phyloP scores from a whole-genome alignment of 2,797 vertebrate genomes.

The Graptemys geographica region DNA sequence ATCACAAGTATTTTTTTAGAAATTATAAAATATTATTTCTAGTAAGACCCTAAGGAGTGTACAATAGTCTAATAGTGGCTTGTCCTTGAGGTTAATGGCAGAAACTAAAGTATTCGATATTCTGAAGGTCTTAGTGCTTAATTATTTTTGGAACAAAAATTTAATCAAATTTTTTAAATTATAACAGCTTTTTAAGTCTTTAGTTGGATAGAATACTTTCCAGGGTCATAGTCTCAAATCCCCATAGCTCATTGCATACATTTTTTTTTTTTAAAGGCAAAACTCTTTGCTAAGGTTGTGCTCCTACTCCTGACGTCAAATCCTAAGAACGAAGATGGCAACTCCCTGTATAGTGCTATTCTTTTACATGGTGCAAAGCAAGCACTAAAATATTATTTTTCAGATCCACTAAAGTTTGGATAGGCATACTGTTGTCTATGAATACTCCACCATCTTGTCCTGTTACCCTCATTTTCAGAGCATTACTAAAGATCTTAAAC shows the following conservation, averaged over 20 bases:
- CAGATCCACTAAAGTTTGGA: not conserved
- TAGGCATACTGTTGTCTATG: not conserved
- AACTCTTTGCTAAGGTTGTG: too few species aligned
- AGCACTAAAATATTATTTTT: not conserved
- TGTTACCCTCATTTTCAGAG: not conserved
- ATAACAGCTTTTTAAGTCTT: not conserved
- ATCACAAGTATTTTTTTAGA: not conserved
- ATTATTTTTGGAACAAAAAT: not conserved
- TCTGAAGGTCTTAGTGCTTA: not conserved
- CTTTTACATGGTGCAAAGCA: not conserved
- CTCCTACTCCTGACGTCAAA: not conserved
- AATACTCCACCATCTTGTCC: not conserved
- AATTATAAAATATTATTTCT: not conserved
- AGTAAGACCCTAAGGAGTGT: not conserved
- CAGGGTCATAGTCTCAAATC: not conserved
- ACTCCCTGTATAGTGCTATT: not conserved
- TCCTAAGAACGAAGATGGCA: not conserved
- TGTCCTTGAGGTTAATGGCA: not conserved
- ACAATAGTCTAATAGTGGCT: not conserved
- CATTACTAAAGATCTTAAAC: not conserved
- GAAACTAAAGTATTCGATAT: not conserved
- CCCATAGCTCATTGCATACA: not conserved
- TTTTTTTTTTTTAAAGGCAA: not conserved
- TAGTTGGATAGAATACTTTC: not conserved
- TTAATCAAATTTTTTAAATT: not conserved